Conservation (phyloP, 2,797 vertebrate genomes). For the Muscicapa striata region DNA sequence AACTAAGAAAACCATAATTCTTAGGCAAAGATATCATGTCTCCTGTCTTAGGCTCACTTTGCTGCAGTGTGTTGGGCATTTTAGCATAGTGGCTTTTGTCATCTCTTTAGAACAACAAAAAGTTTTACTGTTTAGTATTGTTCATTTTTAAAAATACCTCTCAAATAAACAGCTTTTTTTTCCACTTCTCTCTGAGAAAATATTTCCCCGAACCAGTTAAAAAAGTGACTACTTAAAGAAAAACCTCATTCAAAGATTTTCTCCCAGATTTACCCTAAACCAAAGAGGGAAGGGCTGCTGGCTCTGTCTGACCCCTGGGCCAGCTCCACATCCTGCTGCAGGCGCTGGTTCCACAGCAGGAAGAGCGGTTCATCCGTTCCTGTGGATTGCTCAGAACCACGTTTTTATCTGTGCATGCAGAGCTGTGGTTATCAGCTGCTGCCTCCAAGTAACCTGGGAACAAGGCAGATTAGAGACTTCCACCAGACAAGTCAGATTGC, state of each 20-base stretch:
- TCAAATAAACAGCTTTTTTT: too few species aligned
- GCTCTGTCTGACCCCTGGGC: not conserved
- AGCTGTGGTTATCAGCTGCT: not conserved
- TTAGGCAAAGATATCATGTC: not conserved
- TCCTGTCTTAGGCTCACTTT: not conserved
- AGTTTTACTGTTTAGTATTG: too few species aligned
- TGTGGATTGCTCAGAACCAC: not conserved
- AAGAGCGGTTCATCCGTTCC: not conserved
- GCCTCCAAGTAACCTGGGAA: not conserved
- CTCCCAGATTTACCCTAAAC: too few species aligned
- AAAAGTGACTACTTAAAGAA: too few species aligned
- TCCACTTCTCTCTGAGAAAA: too few species aligned
- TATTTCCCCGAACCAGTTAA: too few species aligned
- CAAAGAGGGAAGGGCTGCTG: not conserved
- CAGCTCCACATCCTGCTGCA: not conserved
- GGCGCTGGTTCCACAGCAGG: not conserved
- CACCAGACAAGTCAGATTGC: not conserved
- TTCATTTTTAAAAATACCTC: too few species aligned
- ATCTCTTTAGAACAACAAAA: too few species aligned
- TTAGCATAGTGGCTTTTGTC: not conserved
- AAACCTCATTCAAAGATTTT: too few species aligned
- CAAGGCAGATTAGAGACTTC: not conserved
- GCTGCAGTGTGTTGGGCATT: not conserved
- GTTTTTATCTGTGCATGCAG: not conserved
- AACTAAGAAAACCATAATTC: not conserved